Evolutionary conservation across 2,797 vertebrate species (phyloP).

Genomic region (Pampus argenteus): DNA sequence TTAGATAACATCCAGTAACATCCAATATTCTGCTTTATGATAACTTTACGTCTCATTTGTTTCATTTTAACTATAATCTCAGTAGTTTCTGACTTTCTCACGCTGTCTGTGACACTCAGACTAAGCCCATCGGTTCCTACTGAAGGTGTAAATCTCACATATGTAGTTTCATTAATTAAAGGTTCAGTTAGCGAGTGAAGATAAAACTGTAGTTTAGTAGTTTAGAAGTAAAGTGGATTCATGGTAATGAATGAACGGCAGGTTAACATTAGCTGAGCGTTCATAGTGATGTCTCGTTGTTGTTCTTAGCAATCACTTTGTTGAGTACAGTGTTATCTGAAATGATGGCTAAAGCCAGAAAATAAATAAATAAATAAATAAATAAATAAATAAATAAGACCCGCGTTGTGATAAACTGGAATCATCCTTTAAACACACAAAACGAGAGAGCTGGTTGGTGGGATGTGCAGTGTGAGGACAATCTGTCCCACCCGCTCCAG

Average conservation of each 20-base stretch:
- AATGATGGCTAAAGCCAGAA: background rate
- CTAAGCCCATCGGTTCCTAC: background rate
- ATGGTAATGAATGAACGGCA: too few species aligned
- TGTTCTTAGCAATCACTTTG: background rate
- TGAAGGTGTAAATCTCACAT: background rate
- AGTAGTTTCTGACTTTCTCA: background rate
- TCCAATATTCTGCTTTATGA: background rate
- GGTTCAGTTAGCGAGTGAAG: too few species aligned
- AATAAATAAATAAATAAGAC: too few species aligned
- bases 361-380: too few species aligned
- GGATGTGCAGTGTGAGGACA: constrained; percentile 47
- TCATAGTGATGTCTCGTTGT: accelerated
- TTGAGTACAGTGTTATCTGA: background rate
- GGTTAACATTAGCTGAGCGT: too few species aligned
- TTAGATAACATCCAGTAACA: background rate
- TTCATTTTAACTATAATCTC: background rate
- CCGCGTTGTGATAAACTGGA: background rate
- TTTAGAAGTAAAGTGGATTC: too few species aligned
- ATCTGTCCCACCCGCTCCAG: constrained; percentile 57
- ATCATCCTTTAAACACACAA: background rate
- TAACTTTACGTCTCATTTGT: background rate
- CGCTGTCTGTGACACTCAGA: background rate
- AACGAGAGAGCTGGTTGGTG: constrained; percentile 25
- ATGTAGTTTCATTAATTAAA: background rate
- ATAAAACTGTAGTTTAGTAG: too few species aligned